These are phyloP conservation scores for Dendrocincla tyrannina DNA, from an alignment of 2,797 vertebrate species.

Conservation along the genomic window DNA sequence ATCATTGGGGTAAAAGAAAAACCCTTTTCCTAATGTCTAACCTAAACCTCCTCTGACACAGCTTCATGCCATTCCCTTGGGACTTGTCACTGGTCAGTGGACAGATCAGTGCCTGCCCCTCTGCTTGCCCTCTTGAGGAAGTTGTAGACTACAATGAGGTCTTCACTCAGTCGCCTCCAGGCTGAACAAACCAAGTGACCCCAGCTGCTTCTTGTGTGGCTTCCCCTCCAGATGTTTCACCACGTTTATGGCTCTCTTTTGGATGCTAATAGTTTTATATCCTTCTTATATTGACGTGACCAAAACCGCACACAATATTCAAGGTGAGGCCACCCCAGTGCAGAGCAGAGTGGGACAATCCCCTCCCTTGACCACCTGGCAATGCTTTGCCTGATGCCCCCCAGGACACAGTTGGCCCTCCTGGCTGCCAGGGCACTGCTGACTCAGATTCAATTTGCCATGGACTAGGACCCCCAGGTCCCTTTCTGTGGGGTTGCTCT, in stretches of 20 bases:
- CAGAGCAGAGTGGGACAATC: neutral
- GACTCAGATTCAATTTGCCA: rapidly evolving
- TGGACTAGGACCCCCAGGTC: rapidly evolving
- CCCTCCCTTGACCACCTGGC: rapidly evolving
- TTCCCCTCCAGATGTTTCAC: neutral
- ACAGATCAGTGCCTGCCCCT: neutral
- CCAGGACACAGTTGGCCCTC: rapidly evolving
- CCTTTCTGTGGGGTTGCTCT: neutral
- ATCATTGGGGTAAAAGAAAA: neutral
- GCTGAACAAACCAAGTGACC: rapidly evolving
- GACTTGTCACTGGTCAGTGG: neutral
- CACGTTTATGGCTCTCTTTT: neutral
- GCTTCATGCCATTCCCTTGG: rapidly evolving
- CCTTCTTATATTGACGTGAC: rapidly evolving
- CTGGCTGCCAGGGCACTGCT: neutral
- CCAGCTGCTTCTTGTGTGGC: rapidly evolving
- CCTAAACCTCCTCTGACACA: neutral
- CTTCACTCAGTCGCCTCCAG: neutral
- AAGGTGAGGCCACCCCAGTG: rapidly evolving
- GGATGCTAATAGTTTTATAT: neutral
- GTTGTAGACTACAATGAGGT: neutral
- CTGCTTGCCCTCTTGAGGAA: rapidly evolving
- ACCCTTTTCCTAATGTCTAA: rapidly evolving
- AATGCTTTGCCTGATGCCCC: rapidly evolving
- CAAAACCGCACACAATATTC: rapidly evolving